These are phyloP conservation scores for Drosophila mettleri DNA, from an alignment of 2,888 invertebrate genomes.

Conservation along the genomic window DNA sequence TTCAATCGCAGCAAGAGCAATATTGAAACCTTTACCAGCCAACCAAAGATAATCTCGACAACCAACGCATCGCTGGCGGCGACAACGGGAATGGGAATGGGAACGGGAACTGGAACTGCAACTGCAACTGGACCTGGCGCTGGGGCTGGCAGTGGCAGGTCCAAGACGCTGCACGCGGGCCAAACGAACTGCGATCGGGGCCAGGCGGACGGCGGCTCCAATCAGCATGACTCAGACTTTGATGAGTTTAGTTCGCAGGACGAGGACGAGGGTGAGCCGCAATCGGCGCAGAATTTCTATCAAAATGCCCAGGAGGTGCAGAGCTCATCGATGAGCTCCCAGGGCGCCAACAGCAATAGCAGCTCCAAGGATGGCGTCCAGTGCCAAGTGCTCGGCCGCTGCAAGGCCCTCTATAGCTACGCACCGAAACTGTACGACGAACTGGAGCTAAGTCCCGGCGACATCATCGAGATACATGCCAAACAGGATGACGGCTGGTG, in stretches of 20 bases:
- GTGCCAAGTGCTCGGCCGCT: conserved; percentile 87
- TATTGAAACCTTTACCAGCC: conserved; percentile 82
- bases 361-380: conserved; percentile 34
- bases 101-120: not conserved
- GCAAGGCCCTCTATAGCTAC: conserved; percentile 94
- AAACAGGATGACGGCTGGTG: conserved; percentile 98
- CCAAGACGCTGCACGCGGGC: conserved; percentile 52
- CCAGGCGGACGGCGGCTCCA: conserved; percentile 91
- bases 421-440: conserved; percentile 95
- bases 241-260: conserved; percentile 94
- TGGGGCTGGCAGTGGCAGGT: conserved; percentile 8
- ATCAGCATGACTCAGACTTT: conserved; percentile 94
- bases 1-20: conserved; percentile 85
- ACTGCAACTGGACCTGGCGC: not conserved
- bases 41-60: conserved; percentile 78
- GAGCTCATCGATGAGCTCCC: conserved; percentile 42
- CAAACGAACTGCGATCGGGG: conserved; percentile 78
- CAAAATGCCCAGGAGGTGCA: conserved; percentile 71
- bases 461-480: conserved; percentile 94
- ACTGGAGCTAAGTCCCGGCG: conserved; percentile 91
- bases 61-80: conserved; percentile 58
- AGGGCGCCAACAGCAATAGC: conserved; percentile 38
- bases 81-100: not conserved
- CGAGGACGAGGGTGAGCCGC: conserved; percentile 85
- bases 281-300: conserved; percentile 51